Conservation (phyloP, 92 coral and sea anemone genomes). For the Desmophyllum pertusum region DNA sequence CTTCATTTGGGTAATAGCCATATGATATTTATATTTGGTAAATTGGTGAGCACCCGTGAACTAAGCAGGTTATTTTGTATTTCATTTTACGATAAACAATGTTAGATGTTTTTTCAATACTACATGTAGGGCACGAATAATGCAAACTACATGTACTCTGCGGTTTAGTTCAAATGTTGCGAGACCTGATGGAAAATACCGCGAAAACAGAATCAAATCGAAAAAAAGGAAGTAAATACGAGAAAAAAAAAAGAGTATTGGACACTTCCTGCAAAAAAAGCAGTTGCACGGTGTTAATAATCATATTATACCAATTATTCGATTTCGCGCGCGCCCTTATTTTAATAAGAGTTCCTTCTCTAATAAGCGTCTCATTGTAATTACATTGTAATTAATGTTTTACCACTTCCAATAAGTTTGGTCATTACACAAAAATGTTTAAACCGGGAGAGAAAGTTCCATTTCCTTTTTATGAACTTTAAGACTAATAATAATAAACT, state of each 20-base stretch:
- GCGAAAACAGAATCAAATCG: no score
- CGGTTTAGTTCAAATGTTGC: neutral
- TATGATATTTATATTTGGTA: neutral
- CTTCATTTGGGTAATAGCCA: neutral
- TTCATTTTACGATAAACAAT: neutral
- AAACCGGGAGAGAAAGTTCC: no score
- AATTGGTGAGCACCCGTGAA: neutral
- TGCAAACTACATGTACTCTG: neutral
- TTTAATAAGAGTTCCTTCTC: neutral
- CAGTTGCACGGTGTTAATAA: no score
- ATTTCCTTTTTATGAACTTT: no score
- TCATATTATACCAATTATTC: neutral
- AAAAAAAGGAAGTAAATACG: neutral
- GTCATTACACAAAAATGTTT: no score
- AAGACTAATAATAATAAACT: no score
- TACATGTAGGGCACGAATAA: neutral
- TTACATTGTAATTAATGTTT: no score
- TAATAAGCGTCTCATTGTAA: neutral
- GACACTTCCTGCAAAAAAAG: no score
- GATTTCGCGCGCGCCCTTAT: neutral
- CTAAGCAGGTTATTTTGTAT: neutral
- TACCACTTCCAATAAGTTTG: no score
- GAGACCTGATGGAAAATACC: neutral
- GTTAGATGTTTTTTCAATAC: neutral
- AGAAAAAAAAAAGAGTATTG: no score